These are phyloP conservation scores for Microcebus ravelobensis DNA, from an alignment of 2,113 vertebrate genomes.

Conservation along the genomic window DNA sequence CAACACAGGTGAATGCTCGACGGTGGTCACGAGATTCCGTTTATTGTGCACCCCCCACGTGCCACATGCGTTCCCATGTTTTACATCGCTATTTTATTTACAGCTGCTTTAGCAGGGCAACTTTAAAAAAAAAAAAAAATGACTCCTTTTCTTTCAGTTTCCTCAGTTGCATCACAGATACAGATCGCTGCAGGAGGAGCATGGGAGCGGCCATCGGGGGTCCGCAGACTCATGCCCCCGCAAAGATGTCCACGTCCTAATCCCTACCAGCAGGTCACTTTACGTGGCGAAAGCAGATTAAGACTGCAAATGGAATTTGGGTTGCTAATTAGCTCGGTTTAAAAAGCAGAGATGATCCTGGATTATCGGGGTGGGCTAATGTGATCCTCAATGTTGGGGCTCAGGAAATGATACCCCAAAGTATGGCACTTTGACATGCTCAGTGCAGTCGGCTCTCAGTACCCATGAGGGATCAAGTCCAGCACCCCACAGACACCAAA, in stretches of 20 bases:
- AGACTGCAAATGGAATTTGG: not conserved
- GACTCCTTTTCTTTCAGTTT: not conserved
- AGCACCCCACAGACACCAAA: not conserved
- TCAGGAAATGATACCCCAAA: not conserved
- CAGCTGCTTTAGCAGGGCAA: not conserved
- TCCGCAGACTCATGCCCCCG: not conserved
- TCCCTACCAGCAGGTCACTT: not conserved
- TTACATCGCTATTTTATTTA: not conserved
- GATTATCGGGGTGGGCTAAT: not conserved
- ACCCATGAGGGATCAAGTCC: not conserved
- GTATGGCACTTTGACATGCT: not conserved
- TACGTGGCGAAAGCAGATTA: not conserved
- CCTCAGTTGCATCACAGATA: not conserved
- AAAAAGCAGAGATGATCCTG: not conserved
- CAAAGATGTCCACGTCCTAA: not conserved
- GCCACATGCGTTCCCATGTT: not conserved
- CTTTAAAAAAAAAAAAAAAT: not conserved
- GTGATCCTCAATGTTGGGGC: not conserved
- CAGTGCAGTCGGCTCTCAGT: not conserved
- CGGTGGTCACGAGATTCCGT: not conserved
- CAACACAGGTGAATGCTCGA: not conserved
- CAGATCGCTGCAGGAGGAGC: not conserved
- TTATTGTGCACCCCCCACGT: not conserved
- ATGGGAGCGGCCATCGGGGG: not conserved
- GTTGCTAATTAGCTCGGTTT: not conserved